Evolutionary conservation across 2,113 vertebrate species (phyloP), one percentile per base, ranked within the genome.

Genomic region (Zosterops lateralis): DNA sequence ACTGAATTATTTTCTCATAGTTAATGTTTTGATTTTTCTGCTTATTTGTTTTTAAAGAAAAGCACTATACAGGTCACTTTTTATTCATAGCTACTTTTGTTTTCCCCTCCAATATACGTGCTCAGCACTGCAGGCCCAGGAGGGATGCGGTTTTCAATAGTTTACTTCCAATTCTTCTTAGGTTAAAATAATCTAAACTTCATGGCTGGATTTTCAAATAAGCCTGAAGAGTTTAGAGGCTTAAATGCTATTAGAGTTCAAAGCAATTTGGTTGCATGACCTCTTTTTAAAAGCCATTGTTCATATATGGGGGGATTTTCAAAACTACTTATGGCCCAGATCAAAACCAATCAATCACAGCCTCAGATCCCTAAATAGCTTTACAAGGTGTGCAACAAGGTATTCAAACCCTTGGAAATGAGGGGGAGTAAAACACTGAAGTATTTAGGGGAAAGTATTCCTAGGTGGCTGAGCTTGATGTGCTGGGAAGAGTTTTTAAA

Each of bases 161-260:
- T 89, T 95, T 93, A 88, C 67, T 70, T 95, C 71, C 78, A 85
- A 20, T 91, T 92, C 65, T 89, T 89, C 74, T 82, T 79, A 87
- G 64, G 74, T 85, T 96, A 93, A 93, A 92, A 81, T 90, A 95
- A 93, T 80, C 75, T 85, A 67, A 96, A 93, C 88, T 95, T 92
- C 85, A 90, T 84, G 92, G 68, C 34, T 87, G 81, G 78, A 58
- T 93, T 93, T 95, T 84, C 78, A 93, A 95, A 87, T 84, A 87
- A 96, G 64, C 94, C 89, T 91, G 40, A 91, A 89, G 91, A 82
- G 81, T 91, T 92, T 65, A 91, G 87, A 83, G 66, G 81, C 84
- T 95, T 95, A 93, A 89, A 93, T 58, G 45, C 68, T 68, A 82
- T 54, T 83, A 76, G 50, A 95, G 84, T 90, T 95, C 91, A 94